These are phyloP conservation scores for Malurus alboscapulatus DNA, from an alignment of 2,113 vertebrate genomes.

Conservation along the genomic window DNA sequence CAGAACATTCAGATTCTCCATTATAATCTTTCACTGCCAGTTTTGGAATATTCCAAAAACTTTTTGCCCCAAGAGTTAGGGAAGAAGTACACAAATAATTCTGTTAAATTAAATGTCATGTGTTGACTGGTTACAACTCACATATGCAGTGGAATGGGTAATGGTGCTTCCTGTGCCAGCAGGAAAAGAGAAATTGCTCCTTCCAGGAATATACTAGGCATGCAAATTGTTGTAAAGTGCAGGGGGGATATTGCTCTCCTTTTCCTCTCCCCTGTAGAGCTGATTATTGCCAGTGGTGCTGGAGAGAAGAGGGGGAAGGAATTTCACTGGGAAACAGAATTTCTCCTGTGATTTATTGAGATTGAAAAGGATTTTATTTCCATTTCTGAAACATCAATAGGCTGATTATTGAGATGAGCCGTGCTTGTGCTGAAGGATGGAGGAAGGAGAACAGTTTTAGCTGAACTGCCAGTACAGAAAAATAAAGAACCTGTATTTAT, in stretches of 20 bases:
- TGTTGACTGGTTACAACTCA: neutral
- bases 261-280: neutral
- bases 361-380: conserved; percentile 4
- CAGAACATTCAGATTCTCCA: neutral
- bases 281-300: neutral
- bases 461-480: conserved; percentile 13
- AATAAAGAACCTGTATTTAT: conserved; percentile 12
- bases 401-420: conserved; percentile 25
- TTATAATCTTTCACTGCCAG: neutral
- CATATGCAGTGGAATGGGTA: neutral
- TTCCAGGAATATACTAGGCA: neutral
- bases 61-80: neutral
- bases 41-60: neutral
- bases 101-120: neutral
- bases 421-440: neutral
- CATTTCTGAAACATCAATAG: conserved; percentile 2
- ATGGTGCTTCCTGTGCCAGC: neutral
- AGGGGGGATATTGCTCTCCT: neutral
- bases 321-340: neutral
- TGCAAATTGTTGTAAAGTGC: neutral
- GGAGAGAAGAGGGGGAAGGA: neutral
- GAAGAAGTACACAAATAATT: neutral
- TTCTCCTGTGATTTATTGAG: neutral
- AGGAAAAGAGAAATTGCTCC: neutral
- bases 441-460: conserved; percentile 6